Conservation (phyloP, 2,888 invertebrate genomes). For the Lacanobia oleracea region DNA sequence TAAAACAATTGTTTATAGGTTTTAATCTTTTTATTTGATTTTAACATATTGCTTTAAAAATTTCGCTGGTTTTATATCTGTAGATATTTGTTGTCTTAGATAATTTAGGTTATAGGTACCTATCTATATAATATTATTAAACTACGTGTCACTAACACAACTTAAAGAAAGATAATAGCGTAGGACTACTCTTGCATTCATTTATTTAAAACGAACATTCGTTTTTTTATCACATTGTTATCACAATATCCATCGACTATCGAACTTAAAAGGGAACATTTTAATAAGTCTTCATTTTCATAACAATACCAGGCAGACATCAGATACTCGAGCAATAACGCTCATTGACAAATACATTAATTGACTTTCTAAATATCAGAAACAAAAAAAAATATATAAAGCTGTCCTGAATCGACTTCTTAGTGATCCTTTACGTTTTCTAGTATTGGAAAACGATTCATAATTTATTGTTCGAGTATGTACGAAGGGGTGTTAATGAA, state of each 20-base stretch:
- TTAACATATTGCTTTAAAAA: conserved; percentile 22
- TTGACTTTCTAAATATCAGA: no score
- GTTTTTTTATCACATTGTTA: conserved; percentile 49
- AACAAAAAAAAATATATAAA: no score
- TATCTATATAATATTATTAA: background rate
- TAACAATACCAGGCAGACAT: conserved; percentile 51
- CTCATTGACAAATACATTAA: no score
- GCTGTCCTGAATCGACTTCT: no score
- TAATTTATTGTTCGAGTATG: no score
- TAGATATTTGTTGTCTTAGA: conserved; percentile 6
- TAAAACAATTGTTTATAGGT: conserved; percentile 21
- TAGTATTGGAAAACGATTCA: no score
- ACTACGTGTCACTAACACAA: background rate
- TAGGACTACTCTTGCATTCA: background rate
- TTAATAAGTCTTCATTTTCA: conserved; percentile 73
- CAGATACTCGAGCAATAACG: no score
- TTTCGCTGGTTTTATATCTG: conserved; percentile 3
- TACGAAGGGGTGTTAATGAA: no score
- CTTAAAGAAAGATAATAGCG: conserved; percentile 4
- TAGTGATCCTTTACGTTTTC: no score
- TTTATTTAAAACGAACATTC: conserved; percentile 18
- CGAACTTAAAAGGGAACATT: conserved; percentile 56
- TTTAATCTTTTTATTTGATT: conserved; percentile 36
- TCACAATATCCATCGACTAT: conserved; percentile 57
- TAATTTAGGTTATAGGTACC: background rate